These are phyloP conservation scores for Hyposoter dolosus DNA, from an alignment of 2,888 invertebrate species.

Conservation along the genomic window DNA sequence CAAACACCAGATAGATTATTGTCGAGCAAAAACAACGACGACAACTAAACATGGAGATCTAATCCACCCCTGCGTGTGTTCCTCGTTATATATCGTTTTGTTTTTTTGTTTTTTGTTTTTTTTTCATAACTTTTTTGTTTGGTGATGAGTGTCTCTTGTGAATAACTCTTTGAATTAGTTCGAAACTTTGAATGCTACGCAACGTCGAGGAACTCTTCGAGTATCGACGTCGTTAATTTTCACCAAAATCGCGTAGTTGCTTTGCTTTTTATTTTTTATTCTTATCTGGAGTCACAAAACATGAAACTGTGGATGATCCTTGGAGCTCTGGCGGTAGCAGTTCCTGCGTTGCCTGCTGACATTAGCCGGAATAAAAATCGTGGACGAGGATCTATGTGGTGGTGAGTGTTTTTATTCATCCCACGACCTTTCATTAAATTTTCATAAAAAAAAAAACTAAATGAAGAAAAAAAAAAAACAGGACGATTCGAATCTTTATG, in stretches of 20 bases:
- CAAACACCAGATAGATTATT: not conserved
- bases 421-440: not conserved
- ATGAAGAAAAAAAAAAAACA: not conserved
- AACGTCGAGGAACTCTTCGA: constrained; percentile 62
- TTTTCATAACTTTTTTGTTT: not conserved
- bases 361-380: constrained; percentile 87
- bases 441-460: not conserved
- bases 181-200: not conserved
- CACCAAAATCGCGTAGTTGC: not conserved
- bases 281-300: constrained; percentile 40
- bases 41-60: constrained; percentile 52
- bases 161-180: not conserved
- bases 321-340: constrained; percentile 85
- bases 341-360: constrained; percentile 84
- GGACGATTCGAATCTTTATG: constrained; percentile 36
- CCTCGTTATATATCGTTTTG: not conserved
- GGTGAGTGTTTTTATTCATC: constrained; percentile 87
- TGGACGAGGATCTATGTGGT: constrained; percentile 96
- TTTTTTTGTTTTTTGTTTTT: not conserved
- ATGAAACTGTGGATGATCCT: constrained; percentile 83
- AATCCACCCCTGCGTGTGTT: constrained; percentile 17
- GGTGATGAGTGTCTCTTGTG: constrained; percentile 46
- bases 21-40: not conserved
- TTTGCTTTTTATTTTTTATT: not conserved
- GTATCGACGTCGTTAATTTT: constrained; percentile 48